Evolutionary conservation across 2,888 invertebrate species (phyloP).

Genomic region (Elmis aenea): DNA sequence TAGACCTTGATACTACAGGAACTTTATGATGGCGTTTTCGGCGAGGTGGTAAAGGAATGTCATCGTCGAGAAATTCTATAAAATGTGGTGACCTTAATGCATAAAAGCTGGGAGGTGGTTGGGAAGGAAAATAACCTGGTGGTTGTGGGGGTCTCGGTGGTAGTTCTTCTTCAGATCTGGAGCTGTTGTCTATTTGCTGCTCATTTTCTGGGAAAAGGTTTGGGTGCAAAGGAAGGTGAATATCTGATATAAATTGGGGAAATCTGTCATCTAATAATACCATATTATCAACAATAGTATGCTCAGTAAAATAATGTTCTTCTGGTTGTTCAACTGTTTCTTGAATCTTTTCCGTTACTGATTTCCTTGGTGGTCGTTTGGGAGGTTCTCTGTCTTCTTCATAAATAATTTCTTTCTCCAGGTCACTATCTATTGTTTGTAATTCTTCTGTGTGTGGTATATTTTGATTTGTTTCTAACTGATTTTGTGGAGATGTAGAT

Average conservation of each 20-base stretch:
- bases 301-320: too few relatives aligned
- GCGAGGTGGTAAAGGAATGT: constrained; percentile 45
- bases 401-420: neutral
- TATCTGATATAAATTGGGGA: too few relatives aligned
- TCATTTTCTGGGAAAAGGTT: too few relatives aligned
- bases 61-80: constrained; percentile 38
- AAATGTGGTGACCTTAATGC: constrained; percentile 38
- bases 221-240: too few relatives aligned
- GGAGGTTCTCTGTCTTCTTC: neutral
- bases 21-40: constrained; percentile 46
- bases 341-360: neutral
- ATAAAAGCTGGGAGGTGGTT: constrained; percentile 45
- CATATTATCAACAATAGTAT: too few relatives aligned
- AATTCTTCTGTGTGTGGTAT: too few relatives aligned
- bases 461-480: too few relatives aligned
- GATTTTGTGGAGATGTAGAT: too few relatives aligned
- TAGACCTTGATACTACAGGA: constrained; percentile 34
- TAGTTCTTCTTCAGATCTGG: constrained; percentile 34
- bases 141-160: constrained; percentile 46
- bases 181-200: constrained; percentile 4
- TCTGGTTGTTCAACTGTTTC: constrained; percentile 7
- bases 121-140: constrained; percentile 38
- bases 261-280: too few relatives aligned
- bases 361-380: neutral
- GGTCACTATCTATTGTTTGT: too few relatives aligned